Evolutionary conservation across 1,140 invertebrate genomes (phyloP).

Genomic region (Anthonomus grandis): DNA sequence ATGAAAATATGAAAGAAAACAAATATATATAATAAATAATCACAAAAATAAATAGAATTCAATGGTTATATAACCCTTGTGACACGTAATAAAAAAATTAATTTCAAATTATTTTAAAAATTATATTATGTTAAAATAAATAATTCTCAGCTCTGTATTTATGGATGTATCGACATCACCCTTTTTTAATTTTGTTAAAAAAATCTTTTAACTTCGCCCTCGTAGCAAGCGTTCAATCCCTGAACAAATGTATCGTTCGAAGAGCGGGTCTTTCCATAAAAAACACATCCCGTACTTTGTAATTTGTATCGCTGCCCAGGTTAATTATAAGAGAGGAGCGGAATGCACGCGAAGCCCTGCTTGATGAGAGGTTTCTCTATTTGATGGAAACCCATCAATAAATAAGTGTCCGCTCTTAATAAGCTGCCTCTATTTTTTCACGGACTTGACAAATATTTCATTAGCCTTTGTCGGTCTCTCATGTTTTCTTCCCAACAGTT

Average conservation of each 20-base stretch:
- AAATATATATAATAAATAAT: too few species aligned
- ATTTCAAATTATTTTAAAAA: too few species aligned
- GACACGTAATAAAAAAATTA: too few species aligned
- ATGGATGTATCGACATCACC: too few species aligned
- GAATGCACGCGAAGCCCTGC: conserved; percentile 29
- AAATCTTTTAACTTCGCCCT: conserved; percentile 8
- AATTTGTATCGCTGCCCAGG: conserved; percentile 47
- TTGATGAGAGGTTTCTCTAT: conserved; percentile 44
- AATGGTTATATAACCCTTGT: too few species aligned
- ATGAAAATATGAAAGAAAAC: too few species aligned
- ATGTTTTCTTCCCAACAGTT: conserved; percentile 7
- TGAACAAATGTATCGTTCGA: conserved; percentile 46
- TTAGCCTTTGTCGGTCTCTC: conserved; percentile 24
- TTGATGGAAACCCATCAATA: conserved; percentile 33
- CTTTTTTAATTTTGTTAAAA: too few species aligned
- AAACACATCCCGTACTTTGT: conserved; percentile 46
- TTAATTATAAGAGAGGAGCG: conserved; percentile 44
- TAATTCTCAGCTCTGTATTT: too few species aligned
- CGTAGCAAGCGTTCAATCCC: conserved; percentile 45
- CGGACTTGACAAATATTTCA: conserved; percentile 29
- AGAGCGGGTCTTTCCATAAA: conserved; percentile 36
- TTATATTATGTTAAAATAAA: too few species aligned
- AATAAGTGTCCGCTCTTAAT: conserved; percentile 32
- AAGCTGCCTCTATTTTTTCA: conserved; percentile 26
- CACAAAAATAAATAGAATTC: too few species aligned